These are phyloP conservation scores for Podilymbus podiceps DNA, from an alignment of 2,113 vertebrate species.

Conservation along the genomic window DNA sequence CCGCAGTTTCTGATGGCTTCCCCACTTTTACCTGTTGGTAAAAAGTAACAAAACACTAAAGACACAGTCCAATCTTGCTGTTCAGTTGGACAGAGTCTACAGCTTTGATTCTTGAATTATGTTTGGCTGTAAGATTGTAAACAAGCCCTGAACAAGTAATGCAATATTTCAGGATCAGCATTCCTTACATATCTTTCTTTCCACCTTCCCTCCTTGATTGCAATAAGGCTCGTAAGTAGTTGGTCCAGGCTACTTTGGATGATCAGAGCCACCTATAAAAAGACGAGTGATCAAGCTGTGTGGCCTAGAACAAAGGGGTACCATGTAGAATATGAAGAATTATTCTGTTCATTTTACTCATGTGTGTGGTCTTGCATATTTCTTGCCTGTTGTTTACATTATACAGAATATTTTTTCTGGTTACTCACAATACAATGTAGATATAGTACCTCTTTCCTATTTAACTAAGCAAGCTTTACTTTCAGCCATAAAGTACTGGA, in stretches of 20 bases:
- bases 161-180: background rate
- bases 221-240: background rate
- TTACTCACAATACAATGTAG: background rate
- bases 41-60: background rate
- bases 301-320: background rate
- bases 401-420: background rate
- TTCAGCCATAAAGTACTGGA: background rate
- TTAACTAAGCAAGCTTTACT: background rate
- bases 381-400: background rate
- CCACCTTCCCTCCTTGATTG: background rate
- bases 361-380: conserved; percentile 49
- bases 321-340: background rate
- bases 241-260: background rate
- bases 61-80: background rate
- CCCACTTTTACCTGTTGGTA: background rate
- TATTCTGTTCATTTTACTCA: conserved; percentile 9
- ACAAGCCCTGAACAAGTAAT: background rate
- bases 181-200: background rate
- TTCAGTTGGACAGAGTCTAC: background rate
- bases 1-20: background rate
- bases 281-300: background rate
- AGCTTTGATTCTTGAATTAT: background rate
- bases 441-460: background rate
- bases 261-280: background rate
- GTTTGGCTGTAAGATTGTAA: background rate